Evolutionary conservation across 2,888 invertebrate species (phyloP).

Genomic region (Cephalotes varians): DNA sequence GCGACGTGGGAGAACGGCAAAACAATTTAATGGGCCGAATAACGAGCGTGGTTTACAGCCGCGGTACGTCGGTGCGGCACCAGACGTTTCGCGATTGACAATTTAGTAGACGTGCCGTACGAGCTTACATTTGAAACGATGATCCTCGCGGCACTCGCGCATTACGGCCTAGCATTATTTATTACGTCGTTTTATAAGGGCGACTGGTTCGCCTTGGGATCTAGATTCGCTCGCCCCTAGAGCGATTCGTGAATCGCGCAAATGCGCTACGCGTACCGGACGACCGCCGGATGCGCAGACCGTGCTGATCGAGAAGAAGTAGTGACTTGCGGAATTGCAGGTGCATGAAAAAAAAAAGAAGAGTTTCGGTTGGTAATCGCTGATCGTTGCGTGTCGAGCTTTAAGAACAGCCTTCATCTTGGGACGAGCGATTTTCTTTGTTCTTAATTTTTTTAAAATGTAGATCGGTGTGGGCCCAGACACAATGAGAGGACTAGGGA

Average conservation of each 20-base stretch:
- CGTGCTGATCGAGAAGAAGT: constrained; percentile 25
- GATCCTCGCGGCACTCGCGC: constrained; percentile 69
- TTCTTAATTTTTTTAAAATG: not conserved
- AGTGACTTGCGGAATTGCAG: constrained; percentile 44
- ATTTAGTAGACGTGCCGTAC: constrained; percentile 67
- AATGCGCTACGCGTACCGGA: constrained; percentile 32
- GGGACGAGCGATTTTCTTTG: not conserved
- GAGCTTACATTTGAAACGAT: constrained; percentile 69
- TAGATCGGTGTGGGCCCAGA: too few relatives aligned
- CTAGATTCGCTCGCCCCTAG: constrained; percentile 66
- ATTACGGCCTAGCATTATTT: constrained; percentile 72
- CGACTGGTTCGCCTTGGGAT: constrained; percentile 78
- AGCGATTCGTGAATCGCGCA: constrained; percentile 56
- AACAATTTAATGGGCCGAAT: constrained; percentile 69
- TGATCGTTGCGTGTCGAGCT: not conserved
- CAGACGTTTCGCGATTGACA: constrained; percentile 56
- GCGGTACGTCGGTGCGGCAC: constrained; percentile 15
- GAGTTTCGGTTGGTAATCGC: constrained; percentile 23
- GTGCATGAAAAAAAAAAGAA: not conserved
- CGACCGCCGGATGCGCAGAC: not conserved
- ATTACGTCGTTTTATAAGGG: constrained; percentile 71
- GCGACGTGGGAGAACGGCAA: constrained; percentile 42
- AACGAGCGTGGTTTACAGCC: constrained; percentile 66
- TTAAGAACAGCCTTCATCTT: not conserved
- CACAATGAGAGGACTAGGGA: too few relatives aligned